Evolutionary conservation across 2,888 invertebrate genomes (phyloP).

Genomic region (Oscheius onirici): DNA sequence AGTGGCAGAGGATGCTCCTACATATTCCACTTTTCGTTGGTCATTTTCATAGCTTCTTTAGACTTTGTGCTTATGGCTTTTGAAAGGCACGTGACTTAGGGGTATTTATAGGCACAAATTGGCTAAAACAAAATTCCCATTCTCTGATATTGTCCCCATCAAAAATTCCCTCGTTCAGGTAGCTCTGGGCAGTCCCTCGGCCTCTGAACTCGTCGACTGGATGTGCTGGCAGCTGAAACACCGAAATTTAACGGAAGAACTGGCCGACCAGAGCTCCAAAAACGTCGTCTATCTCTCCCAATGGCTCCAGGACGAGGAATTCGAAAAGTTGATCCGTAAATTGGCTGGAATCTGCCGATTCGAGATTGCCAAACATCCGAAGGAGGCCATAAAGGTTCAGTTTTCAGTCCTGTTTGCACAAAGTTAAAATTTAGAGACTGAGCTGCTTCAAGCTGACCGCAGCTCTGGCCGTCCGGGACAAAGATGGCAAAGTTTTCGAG

Average conservation of each 20-base stretch:
- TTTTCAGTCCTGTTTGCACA: no score
- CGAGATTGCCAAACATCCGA: slow-evolving; percentile 52
- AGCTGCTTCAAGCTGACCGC: slow-evolving; percentile 62
- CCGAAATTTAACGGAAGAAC: slow-evolving; percentile 35
- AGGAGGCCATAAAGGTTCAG: slow-evolving; percentile 47
- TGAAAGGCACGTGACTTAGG: no score
- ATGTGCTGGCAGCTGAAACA: slow-evolving; percentile 51
- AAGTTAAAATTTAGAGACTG: slow-evolving; percentile 62
- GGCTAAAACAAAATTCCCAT: no score
- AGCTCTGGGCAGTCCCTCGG: slow-evolving; percentile 4
- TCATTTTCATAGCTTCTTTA: no score
- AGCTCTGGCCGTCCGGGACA: slow-evolving; percentile 47
- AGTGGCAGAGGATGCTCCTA: no score
- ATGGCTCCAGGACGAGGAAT: slow-evolving; percentile 34
- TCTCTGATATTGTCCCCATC: no score
- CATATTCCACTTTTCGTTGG: no score
- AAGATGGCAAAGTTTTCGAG: slow-evolving; percentile 27
- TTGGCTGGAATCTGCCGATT: slow-evolving; percentile 51
- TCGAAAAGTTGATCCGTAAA: slow-evolving; percentile 37
- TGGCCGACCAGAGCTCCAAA: slow-evolving; percentile 56
- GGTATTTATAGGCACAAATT: no score
- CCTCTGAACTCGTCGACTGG: slow-evolving; percentile 35
- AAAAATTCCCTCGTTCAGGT: no score
- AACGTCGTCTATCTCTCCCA: slow-evolving; percentile 47
- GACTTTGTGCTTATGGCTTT: no score